Conservation (phyloP, 2,888 invertebrate genomes). For the Noctua pronuba region DNA sequence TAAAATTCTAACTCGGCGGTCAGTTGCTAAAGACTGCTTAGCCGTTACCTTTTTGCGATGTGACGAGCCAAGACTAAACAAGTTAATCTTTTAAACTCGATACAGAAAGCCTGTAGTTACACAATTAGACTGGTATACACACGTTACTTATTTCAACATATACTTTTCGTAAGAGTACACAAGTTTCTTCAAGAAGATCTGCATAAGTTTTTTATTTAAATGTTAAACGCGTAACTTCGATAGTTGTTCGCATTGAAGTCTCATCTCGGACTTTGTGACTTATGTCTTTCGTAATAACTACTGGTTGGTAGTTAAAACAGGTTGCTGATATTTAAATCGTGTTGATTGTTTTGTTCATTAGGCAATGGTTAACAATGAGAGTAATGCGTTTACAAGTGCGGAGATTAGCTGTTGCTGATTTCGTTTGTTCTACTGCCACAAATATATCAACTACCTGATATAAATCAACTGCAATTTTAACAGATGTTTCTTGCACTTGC, state of each 20-base stretch:
- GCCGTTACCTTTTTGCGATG: conserved; percentile 73
- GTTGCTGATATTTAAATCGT: conserved; percentile 48
- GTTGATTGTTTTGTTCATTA: conserved; percentile 52
- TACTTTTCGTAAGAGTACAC: conserved; percentile 73
- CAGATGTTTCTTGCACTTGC: too few species aligned
- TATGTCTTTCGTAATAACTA: conserved; percentile 45
- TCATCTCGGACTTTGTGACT: conserved; percentile 61
- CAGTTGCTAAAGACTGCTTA: conserved; percentile 58
- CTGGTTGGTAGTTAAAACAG: conserved; percentile 41
- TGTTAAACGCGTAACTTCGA: conserved; percentile 69
- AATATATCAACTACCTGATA: conserved; percentile 15
- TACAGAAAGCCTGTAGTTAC: conserved; percentile 64
- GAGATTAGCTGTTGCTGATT: conserved; percentile 34
- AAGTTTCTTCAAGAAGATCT: conserved; percentile 70
- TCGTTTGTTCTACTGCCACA: conserved; percentile 44
- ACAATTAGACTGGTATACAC: conserved; percentile 67
- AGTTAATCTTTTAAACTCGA: conserved; percentile 73
- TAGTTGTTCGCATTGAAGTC: conserved; percentile 72
- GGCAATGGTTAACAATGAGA: conserved; percentile 35
- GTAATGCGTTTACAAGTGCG: conserved; percentile 46
- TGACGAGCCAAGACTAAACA: conserved; percentile 75
- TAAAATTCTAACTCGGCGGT: conserved; percentile 62
- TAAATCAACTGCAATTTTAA: neutral
- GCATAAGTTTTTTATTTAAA: conserved; percentile 71
- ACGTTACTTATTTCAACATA: conserved; percentile 65